phyloP scores from a whole-genome alignment of 2,888 invertebrate genomes.

The Unio delphinus region DNA sequence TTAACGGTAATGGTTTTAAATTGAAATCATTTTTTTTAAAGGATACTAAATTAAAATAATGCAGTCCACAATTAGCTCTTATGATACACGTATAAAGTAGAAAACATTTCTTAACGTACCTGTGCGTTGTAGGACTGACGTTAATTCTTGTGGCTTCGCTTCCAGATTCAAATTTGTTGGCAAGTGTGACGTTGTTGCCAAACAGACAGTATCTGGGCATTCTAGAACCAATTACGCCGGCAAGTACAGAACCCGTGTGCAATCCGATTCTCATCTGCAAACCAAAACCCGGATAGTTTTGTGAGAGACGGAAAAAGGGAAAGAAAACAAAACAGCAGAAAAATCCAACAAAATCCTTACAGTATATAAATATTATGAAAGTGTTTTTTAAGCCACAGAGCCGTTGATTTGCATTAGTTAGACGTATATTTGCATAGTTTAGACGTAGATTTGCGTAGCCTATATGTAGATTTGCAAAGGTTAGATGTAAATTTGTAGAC shows the following conservation, averaged over 20 bases:
- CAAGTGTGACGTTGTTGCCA: slow-evolving; percentile 94
- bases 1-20: too few species aligned
- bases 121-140: slow-evolving; percentile 92
- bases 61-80: not conserved
- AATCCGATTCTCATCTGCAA: slow-evolving; percentile 93
- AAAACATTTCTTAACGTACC: slow-evolving; percentile 78
- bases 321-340: not conserved
- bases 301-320: not conserved
- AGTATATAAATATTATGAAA: not conserved
- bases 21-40: too few species aligned
- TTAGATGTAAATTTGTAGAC: too few species aligned
- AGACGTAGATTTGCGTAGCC: too few species aligned
- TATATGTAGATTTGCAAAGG: too few species aligned
- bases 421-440: too few species aligned
- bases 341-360: not conserved
- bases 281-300: not conserved
- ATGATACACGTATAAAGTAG: not conserved
- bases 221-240: slow-evolving; percentile 94
- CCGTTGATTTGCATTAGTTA: too few species aligned
- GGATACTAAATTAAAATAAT: too few species aligned
- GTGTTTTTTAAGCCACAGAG: too few species aligned
- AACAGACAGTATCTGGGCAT: slow-evolving; percentile 96
- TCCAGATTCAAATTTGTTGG: slow-evolving; percentile 95
- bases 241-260: slow-evolving; percentile 92
- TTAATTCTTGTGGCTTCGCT: slow-evolving; percentile 93